Evolutionary conservation across 2,113 vertebrate species (phyloP).

Genomic region (Sphaerodactylus townsendi): DNA sequence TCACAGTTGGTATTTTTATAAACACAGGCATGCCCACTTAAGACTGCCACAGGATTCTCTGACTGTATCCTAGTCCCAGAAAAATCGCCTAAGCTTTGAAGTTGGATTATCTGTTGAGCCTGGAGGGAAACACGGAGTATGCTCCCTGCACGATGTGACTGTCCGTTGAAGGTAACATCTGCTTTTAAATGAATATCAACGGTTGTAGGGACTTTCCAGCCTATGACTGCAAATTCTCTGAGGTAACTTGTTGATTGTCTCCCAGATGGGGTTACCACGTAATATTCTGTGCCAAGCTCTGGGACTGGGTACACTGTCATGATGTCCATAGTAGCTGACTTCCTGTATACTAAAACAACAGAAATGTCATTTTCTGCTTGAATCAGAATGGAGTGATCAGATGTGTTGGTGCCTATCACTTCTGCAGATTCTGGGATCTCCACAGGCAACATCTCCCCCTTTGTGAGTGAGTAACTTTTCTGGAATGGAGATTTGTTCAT

Average conservation of each 20-base stretch:
- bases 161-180: slow-evolving; percentile 23
- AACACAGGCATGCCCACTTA: slow-evolving; percentile 71
- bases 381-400: neutral
- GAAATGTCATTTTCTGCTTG: neutral
- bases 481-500: neutral
- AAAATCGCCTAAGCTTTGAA: slow-evolving; percentile 60
- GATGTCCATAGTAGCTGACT: neutral
- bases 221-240: slow-evolving; percentile 73
- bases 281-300: neutral
- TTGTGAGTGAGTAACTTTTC: neutral
- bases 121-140: slow-evolving; percentile 54
- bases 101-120: slow-evolving; percentile 68
- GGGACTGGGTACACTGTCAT: neutral
- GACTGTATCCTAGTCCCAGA: slow-evolving; percentile 68
- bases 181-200: slow-evolving; percentile 59
- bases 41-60: slow-evolving; percentile 67
- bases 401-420: neutral
- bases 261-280: slow-evolving; percentile 59
- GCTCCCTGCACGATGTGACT: slow-evolving; percentile 6
- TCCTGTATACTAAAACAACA: neutral
- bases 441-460: neutral
- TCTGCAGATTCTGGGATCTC: neutral
- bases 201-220: slow-evolving; percentile 59
- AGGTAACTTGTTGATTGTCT: neutral
- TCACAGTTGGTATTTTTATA: slow-evolving; percentile 70